Conservation (phyloP, 2,888 invertebrate species). For the Mythimna impura region DNA sequence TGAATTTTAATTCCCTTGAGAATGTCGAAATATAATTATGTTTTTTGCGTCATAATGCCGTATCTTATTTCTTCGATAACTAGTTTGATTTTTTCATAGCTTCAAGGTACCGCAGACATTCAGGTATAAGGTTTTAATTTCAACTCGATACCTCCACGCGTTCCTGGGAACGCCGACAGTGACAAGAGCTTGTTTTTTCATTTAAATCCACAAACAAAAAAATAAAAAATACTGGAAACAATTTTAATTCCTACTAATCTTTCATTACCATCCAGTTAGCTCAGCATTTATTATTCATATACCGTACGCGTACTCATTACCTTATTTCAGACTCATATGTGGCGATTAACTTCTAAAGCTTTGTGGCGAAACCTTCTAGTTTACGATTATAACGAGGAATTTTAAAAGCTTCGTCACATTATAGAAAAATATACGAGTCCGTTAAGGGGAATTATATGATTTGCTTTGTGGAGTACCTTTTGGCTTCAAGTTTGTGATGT, state of each 20-base stretch:
- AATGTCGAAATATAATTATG: too few relatives aligned
- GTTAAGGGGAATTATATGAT: conserved; percentile 28
- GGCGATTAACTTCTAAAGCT: conserved; percentile 16
- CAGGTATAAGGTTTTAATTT: too few relatives aligned
- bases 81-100: too few relatives aligned
- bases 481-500: conserved; percentile 4
- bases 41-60: too few relatives aligned
- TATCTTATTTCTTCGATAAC: too few relatives aligned
- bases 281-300: conserved; percentile 5
- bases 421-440: conserved; percentile 44
- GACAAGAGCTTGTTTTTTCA: background rate
- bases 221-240: background rate
- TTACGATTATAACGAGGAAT: conserved; percentile 40
- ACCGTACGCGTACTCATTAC: background rate
- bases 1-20: too few relatives aligned
- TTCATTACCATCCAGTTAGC: background rate
- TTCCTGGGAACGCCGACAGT: too few relatives aligned
- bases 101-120: too few relatives aligned
- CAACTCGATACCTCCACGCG: too few relatives aligned
- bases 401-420: conserved; percentile 58
- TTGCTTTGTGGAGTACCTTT: background rate
- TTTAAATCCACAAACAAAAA: background rate
- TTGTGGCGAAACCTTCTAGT: conserved; percentile 23
- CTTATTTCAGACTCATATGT: conserved; percentile 18
- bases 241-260: background rate